A percentile compares a stretch with the other conserved stretches of the same genome.
Evolutionary conservation across 2,888 invertebrate species (phyloP).

Genomic region (Eristalis intricaria): DNA sequence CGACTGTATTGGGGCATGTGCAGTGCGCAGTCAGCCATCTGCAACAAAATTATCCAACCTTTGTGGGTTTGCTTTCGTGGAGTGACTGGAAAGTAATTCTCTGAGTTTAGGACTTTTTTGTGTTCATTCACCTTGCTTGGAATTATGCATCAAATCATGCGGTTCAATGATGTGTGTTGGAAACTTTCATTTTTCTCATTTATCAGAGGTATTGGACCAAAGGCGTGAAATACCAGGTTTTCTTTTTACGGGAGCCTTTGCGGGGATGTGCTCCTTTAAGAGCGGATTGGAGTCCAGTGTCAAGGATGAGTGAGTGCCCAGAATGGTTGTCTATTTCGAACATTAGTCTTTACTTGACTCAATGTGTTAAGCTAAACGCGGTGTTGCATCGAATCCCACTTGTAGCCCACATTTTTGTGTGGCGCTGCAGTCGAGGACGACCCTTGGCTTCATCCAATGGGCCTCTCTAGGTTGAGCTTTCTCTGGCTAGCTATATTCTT

Average conservation of each 20-base stretch:
- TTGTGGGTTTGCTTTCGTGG: slow-evolving; percentile 17
- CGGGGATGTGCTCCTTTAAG: not conserved
- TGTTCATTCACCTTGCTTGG: slow-evolving; percentile 32
- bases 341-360: no score
- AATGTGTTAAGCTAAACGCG: no score
- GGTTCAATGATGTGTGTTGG: slow-evolving; percentile 1
- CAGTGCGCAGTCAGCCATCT: slow-evolving; percentile 43
- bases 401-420: no score
- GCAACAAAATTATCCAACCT: slow-evolving; percentile 54
- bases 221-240: not conserved
- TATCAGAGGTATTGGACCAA: not conserved
- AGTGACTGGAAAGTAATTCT: not conserved
- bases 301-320: not conserved
- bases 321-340: no score
- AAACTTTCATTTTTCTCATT: slow-evolving; percentile 56
- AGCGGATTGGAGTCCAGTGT: not conserved
- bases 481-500: no score
- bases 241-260: not conserved
- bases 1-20: not conserved
- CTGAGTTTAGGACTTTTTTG: slow-evolving; percentile 2
- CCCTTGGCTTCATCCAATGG: no score
- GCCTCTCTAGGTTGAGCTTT: no score
- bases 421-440: no score
- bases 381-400: not conserved
- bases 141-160: slow-evolving; percentile 35